Base-by-base conservation (phyloP, 2,113 vertebrate genomes). In the Arvicanthis niloticus region DNA sequence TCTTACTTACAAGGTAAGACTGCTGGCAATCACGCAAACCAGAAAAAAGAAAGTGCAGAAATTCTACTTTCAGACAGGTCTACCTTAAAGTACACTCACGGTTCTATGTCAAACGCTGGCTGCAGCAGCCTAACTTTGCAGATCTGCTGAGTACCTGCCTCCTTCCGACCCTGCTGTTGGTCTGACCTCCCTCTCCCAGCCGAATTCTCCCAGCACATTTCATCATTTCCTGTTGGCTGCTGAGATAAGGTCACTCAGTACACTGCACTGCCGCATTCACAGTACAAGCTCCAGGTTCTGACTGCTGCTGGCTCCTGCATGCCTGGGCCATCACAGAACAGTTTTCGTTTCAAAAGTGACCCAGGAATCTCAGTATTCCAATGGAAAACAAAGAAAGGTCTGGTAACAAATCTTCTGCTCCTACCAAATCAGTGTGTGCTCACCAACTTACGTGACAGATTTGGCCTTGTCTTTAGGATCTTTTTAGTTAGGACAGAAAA, bases 201-300 rank as follows among this genome's bases (percentile, higher is more conserved):
- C 42, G 72, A 97, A 93, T 62, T 97, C 96, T 97, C 97, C 96
- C 96, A 4, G 16, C 1, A 6, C 22, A 68, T 98, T 97, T 98
- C 77, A 94, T 97, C 97, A 96, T 95, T 98, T 98, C 98, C 98
- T 98, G 97, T 88, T 92, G 89, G 96, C 97, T 94, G 92, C 97
- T 9, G 45, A 93, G 93, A 88, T 89, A 96, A 97, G 94, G 97
- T 85, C 73, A 90, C 67, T 91, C 94, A 81, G 75, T 53, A 29
- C 51, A 42, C 21, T 42, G 94, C 51, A 42, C 21, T 42, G 94
- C 96, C 93, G 95, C 90, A 81, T 37, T 76, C 84, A 9, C 65
- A 45, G 51, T 9, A 19, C 78, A 85, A 82, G 91, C 88, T 68
- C 92, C 88, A 70, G 93, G 67, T 42, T 75, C 75, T 3, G 88